A percentile compares a stretch with the other conserved stretches of the same genome.
Conservation (phyloP, 2,888 invertebrate species). For the Congeria kusceri region DNA sequence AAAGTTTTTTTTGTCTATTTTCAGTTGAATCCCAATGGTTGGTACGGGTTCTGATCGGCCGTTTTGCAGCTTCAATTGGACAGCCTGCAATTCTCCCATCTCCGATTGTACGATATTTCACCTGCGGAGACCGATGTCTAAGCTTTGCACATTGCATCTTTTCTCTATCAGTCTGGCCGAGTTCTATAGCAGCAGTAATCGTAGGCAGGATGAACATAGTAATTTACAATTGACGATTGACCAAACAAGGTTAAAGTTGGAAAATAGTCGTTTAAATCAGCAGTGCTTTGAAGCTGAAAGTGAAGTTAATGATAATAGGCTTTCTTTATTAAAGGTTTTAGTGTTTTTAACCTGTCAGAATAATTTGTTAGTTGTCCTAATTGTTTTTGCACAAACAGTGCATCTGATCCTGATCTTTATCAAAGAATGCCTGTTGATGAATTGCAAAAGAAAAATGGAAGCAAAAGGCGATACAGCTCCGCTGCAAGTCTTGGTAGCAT, state of each 20-base stretch:
- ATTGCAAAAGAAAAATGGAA: slow-evolving; percentile 21
- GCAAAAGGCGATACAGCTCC: slow-evolving; percentile 6
- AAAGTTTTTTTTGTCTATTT: slow-evolving; percentile 15
- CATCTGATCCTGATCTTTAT: neutral
- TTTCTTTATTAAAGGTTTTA: too few species aligned
- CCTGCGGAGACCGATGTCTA: slow-evolving; percentile 79
- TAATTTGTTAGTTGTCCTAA: neutral
- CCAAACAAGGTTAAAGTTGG: too few species aligned
- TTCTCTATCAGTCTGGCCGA: slow-evolving; percentile 78
- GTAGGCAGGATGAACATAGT: slow-evolving; percentile 40
- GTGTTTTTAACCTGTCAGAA: too few species aligned
- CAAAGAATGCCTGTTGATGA: slow-evolving; percentile 54
- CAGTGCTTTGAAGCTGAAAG: too few species aligned
- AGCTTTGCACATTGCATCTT: slow-evolving; percentile 76
- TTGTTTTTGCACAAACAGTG: neutral
- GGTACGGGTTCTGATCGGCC: slow-evolving; percentile 19
- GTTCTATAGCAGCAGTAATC: slow-evolving; percentile 79
- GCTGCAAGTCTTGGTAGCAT: neutral
- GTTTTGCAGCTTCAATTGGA: slow-evolving; percentile 31
- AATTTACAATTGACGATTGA: neutral
- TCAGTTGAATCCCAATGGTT: slow-evolving; percentile 60
- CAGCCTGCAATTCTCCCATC: slow-evolving; percentile 26
- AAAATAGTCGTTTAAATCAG: too few species aligned
- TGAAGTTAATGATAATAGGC: too few species aligned
- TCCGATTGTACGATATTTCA: slow-evolving; percentile 63